A percentile compares a stretch with the other conserved stretches of the same genome.
Evolutionary conservation across 2,888 invertebrate species (phyloP).

Genomic region (Zele albiditarsus): DNA sequence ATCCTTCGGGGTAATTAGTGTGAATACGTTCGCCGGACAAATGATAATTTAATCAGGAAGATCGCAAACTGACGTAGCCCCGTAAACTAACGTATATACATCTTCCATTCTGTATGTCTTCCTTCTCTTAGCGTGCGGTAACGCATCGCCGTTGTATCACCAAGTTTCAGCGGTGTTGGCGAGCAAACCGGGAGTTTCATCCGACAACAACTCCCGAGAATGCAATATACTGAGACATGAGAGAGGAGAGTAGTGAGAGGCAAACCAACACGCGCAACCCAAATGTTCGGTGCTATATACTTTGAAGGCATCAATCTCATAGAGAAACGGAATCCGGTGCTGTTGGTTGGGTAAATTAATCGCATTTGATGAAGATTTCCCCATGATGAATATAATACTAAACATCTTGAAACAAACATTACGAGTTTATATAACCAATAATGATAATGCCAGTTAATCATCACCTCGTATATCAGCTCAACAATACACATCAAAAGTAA

Average conservation of each 20-base stretch:
- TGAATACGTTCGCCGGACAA: constrained; percentile 41
- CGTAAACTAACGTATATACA: constrained; percentile 23
- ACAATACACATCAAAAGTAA: constrained; percentile 17
- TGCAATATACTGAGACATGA: constrained; percentile 28
- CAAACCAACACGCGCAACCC: neutral
- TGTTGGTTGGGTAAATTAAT: constrained; percentile 31
- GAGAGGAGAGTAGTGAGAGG: neutral
- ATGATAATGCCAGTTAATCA: neutral
- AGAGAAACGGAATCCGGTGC: constrained; percentile 18
- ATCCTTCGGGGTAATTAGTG: constrained; percentile 37
- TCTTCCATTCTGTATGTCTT: constrained; percentile 25
- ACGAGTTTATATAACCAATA: constrained; percentile 17
- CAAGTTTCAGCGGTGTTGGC: constrained; percentile 21
- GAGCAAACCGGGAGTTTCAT: constrained; percentile 5
- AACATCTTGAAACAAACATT: constrained; percentile 14
- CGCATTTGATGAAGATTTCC: constrained; percentile 35
- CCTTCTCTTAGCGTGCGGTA: constrained; percentile 1
- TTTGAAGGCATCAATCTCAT: constrained; percentile 27
- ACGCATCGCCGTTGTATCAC: constrained; percentile 16
- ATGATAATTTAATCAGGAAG: constrained; percentile 45
- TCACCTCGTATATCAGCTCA: neutral
- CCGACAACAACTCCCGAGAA: constrained; percentile 20
- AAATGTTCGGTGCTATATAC: constrained; percentile 9
- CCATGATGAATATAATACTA: constrained; percentile 10
- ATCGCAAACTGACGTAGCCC: constrained; percentile 30